A percentile compares a stretch with the other conserved stretches of the same genome.
These are phyloP conservation scores for Bothrops alternatus DNA, from an alignment of 2,797 vertebrate genomes.

Conservation along the genomic window DNA sequence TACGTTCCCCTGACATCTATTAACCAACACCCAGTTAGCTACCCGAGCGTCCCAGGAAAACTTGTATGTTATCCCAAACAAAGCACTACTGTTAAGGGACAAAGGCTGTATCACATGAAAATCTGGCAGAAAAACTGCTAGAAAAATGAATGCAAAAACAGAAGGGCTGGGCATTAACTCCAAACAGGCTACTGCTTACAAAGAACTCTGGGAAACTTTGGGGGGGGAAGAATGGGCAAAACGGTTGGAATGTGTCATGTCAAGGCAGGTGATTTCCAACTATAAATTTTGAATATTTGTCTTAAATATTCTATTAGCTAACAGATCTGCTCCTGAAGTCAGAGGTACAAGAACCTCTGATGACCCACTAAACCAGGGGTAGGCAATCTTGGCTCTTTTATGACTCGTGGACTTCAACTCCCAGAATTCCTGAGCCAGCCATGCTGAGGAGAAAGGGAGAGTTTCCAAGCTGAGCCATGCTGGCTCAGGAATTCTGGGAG, in stretches of 20 bases:
- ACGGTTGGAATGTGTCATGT: background rate
- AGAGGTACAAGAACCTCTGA: background rate
- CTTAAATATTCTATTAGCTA: background rate
- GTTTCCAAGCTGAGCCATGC: too few species aligned
- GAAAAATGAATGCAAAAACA: constrained; percentile 62
- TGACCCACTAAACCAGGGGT: background rate
- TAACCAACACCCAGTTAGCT: constrained; percentile 63
- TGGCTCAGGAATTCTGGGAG: too few species aligned
- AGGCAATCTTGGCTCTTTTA: too few species aligned
- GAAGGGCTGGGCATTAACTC: constrained; percentile 46
- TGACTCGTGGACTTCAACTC: too few species aligned
- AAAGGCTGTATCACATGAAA: constrained; percentile 77
- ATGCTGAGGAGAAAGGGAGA: too few species aligned
- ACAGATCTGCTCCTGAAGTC: background rate
- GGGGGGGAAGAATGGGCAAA: background rate
- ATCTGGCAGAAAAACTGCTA: constrained; percentile 65
- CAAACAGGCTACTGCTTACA: constrained; percentile 30
- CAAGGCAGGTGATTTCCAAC: background rate
- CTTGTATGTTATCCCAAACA: constrained; percentile 69
- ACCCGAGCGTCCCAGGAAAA: constrained; percentile 57
- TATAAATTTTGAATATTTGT: background rate
- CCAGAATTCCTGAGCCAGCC: too few species aligned
- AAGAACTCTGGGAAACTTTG: background rate
- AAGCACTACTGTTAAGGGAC: constrained; percentile 76
- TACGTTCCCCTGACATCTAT: constrained; percentile 58